Evolutionary conservation across 2,113 vertebrate genomes (phyloP), one percentile per base, ranked within the genome.

Genomic region (Dipodomys stephensi): DNA sequence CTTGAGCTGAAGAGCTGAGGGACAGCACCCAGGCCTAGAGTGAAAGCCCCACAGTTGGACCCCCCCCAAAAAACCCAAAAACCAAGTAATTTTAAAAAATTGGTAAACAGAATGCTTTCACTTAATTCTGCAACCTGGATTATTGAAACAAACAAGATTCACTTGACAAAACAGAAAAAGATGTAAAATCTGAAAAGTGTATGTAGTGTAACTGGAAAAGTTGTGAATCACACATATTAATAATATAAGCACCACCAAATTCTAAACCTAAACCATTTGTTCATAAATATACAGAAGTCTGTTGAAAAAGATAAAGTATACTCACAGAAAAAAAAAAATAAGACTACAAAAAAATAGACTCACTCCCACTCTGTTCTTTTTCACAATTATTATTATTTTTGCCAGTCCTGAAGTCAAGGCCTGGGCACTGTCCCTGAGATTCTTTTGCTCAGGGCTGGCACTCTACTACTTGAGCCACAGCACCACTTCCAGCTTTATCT

Each of bases 301-400:
- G 67, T 71, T 91, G 86, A 86, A 72, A 76, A 80, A 22, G 57
- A 53, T 67, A 32, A 94, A 94, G 32, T 20, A 69, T 22, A 20
- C 1, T 28, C 30, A 87, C 13, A 67, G 25, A 84, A 84, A 32
- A 39, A 39, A 39, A 6, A 39, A 39, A 4, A n/a, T 35, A 35
- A 39, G 39, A 39, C 39, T 39, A 39, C 39, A 39, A 39, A 39
- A 88, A n/a, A 69, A 62, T 68, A 83, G 90, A 90, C 28, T 85
- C 35, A 86, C 22, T 6, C 57, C 27, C 18, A 86, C 25, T 74
- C 49, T 72, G 23, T 68, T 72, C 27, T 68, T 78, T 27, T 72
- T 93, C 35, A 73, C 88, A 49, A 89, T 39, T 39, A 39, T 39
- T 39, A 39, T 39, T 39, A 39, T 39, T 39, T 39, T 39, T 39